Evolutionary conservation across 2,888 invertebrate species (phyloP).

Genomic region (Melinaea marsaeus): DNA sequence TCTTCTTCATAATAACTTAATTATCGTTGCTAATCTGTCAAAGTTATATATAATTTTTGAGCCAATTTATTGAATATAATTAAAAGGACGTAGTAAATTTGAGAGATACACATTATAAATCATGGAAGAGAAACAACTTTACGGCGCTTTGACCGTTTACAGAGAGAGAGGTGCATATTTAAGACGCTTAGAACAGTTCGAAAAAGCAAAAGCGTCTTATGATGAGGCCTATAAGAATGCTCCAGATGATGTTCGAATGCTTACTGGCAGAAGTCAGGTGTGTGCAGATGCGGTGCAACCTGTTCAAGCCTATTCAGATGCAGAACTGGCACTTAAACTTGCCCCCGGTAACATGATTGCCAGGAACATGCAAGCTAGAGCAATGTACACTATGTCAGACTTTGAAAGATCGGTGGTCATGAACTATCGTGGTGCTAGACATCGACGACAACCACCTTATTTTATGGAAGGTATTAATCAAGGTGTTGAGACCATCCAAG

Average conservation of each 20-base stretch:
- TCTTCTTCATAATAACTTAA: too few species aligned
- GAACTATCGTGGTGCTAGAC: conserved; percentile 59
- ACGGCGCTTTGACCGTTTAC: conserved; percentile 64
- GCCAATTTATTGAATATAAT: too few species aligned
- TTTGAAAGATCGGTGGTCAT: conserved; percentile 70
- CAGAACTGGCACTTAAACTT: conserved; percentile 63
- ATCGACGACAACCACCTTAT: conserved; percentile 63
- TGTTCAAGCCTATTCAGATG: conserved; percentile 63
- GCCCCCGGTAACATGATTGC: conserved; percentile 66
- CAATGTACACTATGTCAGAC: conserved; percentile 70
- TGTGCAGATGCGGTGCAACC: conserved; percentile 67
- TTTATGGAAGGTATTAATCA: conserved; percentile 71
- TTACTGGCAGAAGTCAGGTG: conserved; percentile 65
- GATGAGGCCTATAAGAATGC: conserved; percentile 60
- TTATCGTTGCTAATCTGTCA: too few species aligned
- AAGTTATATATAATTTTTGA: too few species aligned
- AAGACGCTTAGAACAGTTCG: conserved; percentile 66
- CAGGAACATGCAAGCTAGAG: conserved; percentile 66
- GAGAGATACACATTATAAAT: conserved; percentile 22
- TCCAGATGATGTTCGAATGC: conserved; percentile 59
- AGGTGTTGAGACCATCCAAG: conserved; percentile 68
- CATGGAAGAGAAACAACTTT: conserved; percentile 66
- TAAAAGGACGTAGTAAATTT: background rate
- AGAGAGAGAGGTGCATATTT: conserved; percentile 66
- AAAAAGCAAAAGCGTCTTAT: conserved; percentile 63